Evolutionary conservation across 2,113 vertebrate species (phyloP).

Genomic region (Myanophis thanlyinensis): DNA sequence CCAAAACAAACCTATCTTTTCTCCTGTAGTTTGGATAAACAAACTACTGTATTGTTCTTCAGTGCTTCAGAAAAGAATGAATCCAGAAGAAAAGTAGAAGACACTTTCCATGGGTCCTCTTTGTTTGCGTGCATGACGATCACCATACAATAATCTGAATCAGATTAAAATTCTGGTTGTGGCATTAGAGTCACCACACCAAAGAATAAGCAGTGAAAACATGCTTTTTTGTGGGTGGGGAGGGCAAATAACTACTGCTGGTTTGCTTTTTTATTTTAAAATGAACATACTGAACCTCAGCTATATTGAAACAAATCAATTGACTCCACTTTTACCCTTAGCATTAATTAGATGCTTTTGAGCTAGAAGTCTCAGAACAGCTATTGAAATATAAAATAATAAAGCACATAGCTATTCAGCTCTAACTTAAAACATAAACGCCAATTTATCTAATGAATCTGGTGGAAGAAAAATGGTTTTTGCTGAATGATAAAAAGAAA

Average conservation of each 20-base stretch:
- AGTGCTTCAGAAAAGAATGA: background rate
- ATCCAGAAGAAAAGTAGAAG: background rate
- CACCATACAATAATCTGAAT: background rate
- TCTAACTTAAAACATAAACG: background rate
- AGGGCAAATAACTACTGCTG: background rate
- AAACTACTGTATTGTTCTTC: background rate
- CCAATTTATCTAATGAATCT: background rate
- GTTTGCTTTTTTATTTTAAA: background rate
- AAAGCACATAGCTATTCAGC: background rate
- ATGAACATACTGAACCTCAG: background rate
- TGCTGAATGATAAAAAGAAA: background rate
- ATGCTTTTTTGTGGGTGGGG: background rate
- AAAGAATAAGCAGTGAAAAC: background rate
- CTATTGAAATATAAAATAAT: background rate
- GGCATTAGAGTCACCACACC: background rate
- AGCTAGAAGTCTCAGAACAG: background rate
- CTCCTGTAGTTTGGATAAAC: background rate
- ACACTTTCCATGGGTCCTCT: background rate
- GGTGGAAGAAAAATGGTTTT: background rate
- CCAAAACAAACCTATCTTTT: background rate
- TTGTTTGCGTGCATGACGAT: background rate
- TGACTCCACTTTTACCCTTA: background rate
- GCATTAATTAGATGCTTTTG: background rate
- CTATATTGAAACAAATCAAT: background rate
- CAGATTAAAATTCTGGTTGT: background rate